Evolutionary conservation across 2,797 vertebrate species (phyloP), one percentile per base, ranked within the genome.

Genomic region (Lepus oiostolus): DNA sequence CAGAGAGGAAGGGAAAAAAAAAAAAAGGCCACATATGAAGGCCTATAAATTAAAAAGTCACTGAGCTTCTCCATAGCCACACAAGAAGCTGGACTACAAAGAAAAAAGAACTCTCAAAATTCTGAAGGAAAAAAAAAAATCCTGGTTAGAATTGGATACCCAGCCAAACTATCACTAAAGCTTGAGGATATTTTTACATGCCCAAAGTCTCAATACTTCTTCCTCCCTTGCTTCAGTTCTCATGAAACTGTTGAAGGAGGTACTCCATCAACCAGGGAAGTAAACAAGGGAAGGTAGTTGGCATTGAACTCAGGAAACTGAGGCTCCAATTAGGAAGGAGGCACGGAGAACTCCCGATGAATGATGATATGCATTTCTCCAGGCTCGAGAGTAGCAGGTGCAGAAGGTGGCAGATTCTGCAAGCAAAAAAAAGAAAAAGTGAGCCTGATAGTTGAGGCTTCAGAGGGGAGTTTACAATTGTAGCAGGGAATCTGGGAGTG

Each of bases 111-210:
- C 30, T 63, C n/a, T 82, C 28, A 47, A 77, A 96, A 95, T 72
- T 88, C 47, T 58, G 12, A 94, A 88, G 71, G 63, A 71, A 95
- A 90, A 75, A 32, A 88, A 58, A 79, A 54, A 76, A 30, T 68
- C 52, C 81, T 83, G 30, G 19, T 52, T 68, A 81, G 52, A 88
- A 84, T 85, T 85, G 76, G 54, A 96, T 90, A 92, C 95, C 88
- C 79, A 95, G 92, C 85, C 70, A 93, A 94, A 85, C 63, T 94
- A 90, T 83, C 93, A 62, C 3, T 38, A 83, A 93, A 82, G 70
- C 42, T 87, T 70, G 9, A 87, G 70, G 77, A 50, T 38, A 16
- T 38, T 60, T 93, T 72, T 60, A 76, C 71, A 80, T 3, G 42
- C 28, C 62, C 4, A 72, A 32, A 1, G 2, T 65, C 90, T 95